Evolutionary conservation across 2,113 vertebrate genomes (phyloP).

Genomic region (Lophochroa leadbeateri): DNA sequence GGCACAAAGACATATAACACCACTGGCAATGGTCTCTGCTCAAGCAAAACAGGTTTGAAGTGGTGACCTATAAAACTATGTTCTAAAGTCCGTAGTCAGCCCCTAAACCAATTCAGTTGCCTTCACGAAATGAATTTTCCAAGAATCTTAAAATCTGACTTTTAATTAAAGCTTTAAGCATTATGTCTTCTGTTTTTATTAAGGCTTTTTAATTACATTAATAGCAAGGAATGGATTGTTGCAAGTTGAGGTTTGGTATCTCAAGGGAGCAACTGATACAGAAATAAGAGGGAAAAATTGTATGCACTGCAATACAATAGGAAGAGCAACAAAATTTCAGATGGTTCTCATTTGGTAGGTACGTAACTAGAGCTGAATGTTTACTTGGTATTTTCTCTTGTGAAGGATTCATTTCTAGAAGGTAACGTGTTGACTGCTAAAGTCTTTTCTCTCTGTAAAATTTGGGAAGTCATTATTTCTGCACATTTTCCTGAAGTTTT

Average conservation of each 20-base stretch:
- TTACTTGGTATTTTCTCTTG: neutral
- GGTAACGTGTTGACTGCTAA: neutral
- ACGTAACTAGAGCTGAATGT: neutral
- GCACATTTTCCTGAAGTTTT: neutral
- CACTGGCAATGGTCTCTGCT: slow-evolving; percentile 15
- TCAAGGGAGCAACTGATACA: neutral
- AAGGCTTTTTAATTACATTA: neutral
- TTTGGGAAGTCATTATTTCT: neutral
- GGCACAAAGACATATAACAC: no score
- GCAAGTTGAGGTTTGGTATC: neutral
- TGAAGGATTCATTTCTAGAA: neutral
- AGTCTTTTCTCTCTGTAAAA: neutral
- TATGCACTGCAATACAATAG: neutral
- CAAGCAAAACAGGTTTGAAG: slow-evolving; percentile 39
- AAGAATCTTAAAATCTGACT: neutral
- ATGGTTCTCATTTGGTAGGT: slow-evolving; percentile 10
- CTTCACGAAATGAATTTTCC: neutral
- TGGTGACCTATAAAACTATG: neutral
- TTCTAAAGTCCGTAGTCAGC: neutral
- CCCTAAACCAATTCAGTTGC: neutral
- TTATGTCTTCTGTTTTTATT: neutral
- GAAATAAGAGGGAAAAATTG: neutral
- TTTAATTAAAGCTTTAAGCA: slow-evolving; percentile 1
- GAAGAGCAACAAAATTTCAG: neutral
- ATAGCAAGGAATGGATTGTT: neutral